Percentiles rank a stretch among this genome's conserved stretches.
Evolutionary conservation across 2,797 vertebrate species (phyloP).

Genomic region (Sitta carolinensis): DNA sequence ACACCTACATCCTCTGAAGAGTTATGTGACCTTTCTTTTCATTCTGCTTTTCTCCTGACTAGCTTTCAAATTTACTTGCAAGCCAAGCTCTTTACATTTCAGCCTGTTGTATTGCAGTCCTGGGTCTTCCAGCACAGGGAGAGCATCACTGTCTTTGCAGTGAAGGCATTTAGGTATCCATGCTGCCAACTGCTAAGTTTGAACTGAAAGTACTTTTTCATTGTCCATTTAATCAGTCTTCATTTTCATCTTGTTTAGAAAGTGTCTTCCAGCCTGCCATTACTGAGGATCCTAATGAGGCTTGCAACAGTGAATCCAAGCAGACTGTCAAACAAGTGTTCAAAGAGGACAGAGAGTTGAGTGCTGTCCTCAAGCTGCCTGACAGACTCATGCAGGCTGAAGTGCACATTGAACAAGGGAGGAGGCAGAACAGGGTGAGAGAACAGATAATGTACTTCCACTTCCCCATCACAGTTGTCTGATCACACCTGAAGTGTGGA

Average conservation of each 20-base stretch:
- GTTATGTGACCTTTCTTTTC: not conserved
- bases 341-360: not conserved
- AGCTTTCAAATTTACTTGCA: constrained; percentile 19
- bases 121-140: not conserved
- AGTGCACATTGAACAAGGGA: not conserved
- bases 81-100: not conserved
- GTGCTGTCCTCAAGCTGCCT: not conserved
- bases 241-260: not conserved
- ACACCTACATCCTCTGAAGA: not conserved
- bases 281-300: not conserved
- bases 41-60: not conserved
- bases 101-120: not conserved
- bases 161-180: not conserved
- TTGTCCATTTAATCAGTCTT: constrained; percentile 6
- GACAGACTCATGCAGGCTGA: not conserved
- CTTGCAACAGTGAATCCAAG: not conserved
- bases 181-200: not conserved
- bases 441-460: not conserved
- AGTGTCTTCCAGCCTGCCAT: not conserved
- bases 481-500: not conserved
- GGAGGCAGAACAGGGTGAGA: not conserved
- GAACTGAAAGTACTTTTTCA: not conserved
- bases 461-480: constrained; percentile 1
- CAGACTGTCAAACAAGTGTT: not conserved
- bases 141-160: not conserved